Evolutionary conservation across 2,113 vertebrate genomes (phyloP).

Genomic region (Dasypus novemcinctus): DNA sequence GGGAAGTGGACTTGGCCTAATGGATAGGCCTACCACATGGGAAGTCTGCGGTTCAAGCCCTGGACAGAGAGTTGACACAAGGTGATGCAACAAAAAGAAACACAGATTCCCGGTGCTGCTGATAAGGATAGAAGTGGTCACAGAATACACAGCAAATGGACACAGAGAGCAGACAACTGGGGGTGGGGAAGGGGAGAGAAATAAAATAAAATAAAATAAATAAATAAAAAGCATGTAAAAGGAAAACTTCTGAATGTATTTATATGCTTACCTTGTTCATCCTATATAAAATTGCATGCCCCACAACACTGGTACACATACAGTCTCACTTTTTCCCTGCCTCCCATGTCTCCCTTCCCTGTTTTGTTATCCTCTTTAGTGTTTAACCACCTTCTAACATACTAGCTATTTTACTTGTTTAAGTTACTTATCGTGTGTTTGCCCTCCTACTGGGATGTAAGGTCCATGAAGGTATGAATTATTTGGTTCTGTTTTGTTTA

Average conservation of each 20-base stretch:
- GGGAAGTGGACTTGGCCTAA: no score
- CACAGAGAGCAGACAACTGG: no score
- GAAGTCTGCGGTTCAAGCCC: no score
- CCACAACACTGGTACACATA: no score
- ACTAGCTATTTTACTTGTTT: neutral
- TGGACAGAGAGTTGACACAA: no score
- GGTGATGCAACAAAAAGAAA: no score
- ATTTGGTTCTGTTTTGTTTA: neutral
- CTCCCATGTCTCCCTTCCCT: neutral
- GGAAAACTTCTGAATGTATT: neutral
- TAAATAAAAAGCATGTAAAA: neutral
- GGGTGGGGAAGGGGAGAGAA: no score
- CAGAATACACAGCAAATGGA: no score
- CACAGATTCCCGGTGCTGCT: no score
- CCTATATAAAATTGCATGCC: neutral
- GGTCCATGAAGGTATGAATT: neutral
- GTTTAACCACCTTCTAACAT: neutral
- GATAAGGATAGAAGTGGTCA: no score
- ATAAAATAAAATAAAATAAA: no score
- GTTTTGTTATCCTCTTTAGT: neutral
- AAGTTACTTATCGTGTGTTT: neutral
- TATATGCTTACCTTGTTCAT: neutral
- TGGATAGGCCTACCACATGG: no score
- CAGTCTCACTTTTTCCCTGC: fast-evolving
- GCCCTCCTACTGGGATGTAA: neutral